Evolutionary conservation across 35 echinoderm and acorn worm species (phyloP), one percentile per base, ranked within the genome.

Genomic region (Ptychodera flava): DNA sequence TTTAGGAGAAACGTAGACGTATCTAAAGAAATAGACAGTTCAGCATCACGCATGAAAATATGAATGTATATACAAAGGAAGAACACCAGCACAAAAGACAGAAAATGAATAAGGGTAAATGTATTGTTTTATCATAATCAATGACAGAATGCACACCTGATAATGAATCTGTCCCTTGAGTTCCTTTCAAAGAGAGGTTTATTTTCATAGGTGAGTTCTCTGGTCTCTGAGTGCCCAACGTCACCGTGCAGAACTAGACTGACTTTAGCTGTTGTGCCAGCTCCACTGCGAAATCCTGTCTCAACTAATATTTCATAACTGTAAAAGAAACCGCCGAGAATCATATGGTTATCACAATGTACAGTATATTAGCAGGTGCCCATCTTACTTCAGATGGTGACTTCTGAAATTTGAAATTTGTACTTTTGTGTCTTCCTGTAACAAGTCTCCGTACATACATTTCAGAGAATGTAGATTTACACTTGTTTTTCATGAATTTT

Each of bases 241-340:
- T 92, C 88, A 36, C 96, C 96, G 82, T 93, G 88, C 16, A 99
- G 52, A 0, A 99, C 96, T 28, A 99, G 64, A 33, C 96, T 99
- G 85, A 99, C 82, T 35, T 79, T 78, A 16, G 96, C 96, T 28
- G 96, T 90, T 1, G 96, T 99, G 0, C 93, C 93, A 27, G 96
- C 96, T 28, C 88, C 96, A 6, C 86, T 89, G 16, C 96, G 82
- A 81, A 91, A 94, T n/a, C 96, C 96, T 27, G 96, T 99, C 83
- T 99, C 96, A 53, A 99, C 85, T 28, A 93, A 87, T 78, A 99
- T 89, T 85, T 99, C 96, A 91, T 99, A 99, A 80, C 96, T 99
- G 80, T 45, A 36, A 16, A 85, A 38, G 33, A n/a, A 87, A 6
- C 81, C 28, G 77, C 81, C 12, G 0, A 80, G 22, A 78, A 31